Evolutionary conservation across 92 coral and sea anemone genomes (phyloP), one percentile per base, ranked within the genome.

Genomic region (Paragorgia papillata): DNA sequence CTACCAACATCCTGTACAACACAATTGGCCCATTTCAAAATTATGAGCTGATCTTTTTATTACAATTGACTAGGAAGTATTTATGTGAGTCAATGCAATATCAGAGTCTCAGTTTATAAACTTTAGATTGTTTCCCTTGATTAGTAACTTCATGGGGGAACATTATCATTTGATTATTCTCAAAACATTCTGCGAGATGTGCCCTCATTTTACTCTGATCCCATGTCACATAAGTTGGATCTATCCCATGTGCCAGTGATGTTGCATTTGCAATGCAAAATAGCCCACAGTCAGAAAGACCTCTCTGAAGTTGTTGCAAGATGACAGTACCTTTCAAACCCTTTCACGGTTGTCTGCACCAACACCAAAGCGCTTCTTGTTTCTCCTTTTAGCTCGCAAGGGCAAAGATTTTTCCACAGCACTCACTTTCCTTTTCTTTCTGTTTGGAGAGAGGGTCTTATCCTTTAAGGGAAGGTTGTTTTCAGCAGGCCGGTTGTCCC

Each of bases 311-410:
- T 68, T 68, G 59, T 49, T 68, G 75, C 4, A n/a, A n/a, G n/a
- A n/a, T n/a, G n/a, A n/a, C n/a, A n/a, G n/a, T n/a, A n/a, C n/a
- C n/a, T n/a, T n/a, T n/a, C n/a, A n/a, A n/a, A 22, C 35, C 17
- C 39, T 29, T 19, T 62, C 48, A 22, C 48, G 69, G 48, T 62
- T 62, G 2, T 62, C 69, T 62, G 69, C 69, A 15, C 69, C 26
- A 62, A 62, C 22, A 29, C 69, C 69, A 9, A 62, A 62, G 44
- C 69, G n/a, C n/a, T n/a, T n/a, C n/a, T n/a, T n/a, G 69, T 43
- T 62, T 62, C 69, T 62, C 39, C 34, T 62, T 62, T 62, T 62
- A 62, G 20, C 41, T 61, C 34, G 67, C 67, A 61, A 62, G 69
- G 48, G 48, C 22, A 62, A 62, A 21, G 20, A 4, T 29, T 26